Evolutionary conservation across 2,113 vertebrate genomes (phyloP).

Genomic region (Chaetorhynchus papuensis): DNA sequence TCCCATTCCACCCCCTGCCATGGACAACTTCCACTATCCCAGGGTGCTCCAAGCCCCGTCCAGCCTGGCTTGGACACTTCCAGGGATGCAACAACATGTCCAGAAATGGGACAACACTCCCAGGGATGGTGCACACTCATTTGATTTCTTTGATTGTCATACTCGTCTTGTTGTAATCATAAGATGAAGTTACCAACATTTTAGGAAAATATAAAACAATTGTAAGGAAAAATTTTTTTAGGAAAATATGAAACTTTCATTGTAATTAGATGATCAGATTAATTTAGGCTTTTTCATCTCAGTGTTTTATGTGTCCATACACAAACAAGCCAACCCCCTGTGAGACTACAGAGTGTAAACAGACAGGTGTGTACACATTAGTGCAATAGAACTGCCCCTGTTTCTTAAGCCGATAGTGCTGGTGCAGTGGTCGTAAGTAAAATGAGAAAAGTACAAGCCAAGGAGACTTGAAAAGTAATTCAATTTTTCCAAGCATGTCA

Average conservation of each 20-base stretch:
- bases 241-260: not conserved
- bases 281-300: not conserved
- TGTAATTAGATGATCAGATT: not conserved
- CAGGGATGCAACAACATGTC: not conserved
- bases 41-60: not conserved
- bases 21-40: rapidly evolving
- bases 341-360: not conserved
- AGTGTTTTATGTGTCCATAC: not conserved
- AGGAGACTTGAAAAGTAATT: not conserved
- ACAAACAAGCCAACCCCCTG: not conserved
- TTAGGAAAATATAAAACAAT: not conserved
- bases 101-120: not conserved
- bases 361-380: not conserved
- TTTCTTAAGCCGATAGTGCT: not conserved
- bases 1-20: not conserved
- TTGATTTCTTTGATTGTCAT: not conserved
- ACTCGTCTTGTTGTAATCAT: not conserved
- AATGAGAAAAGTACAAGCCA: not conserved
- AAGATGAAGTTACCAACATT: not conserved
- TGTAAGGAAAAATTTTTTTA: not conserved
- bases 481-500: not conserved
- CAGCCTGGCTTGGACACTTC: not conserved
- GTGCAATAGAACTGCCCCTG: not conserved
- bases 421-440: not conserved
- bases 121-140: not conserved